Conservation (phyloP, 2,113 vertebrate species). For the Neomonachus schauinslandi region DNA sequence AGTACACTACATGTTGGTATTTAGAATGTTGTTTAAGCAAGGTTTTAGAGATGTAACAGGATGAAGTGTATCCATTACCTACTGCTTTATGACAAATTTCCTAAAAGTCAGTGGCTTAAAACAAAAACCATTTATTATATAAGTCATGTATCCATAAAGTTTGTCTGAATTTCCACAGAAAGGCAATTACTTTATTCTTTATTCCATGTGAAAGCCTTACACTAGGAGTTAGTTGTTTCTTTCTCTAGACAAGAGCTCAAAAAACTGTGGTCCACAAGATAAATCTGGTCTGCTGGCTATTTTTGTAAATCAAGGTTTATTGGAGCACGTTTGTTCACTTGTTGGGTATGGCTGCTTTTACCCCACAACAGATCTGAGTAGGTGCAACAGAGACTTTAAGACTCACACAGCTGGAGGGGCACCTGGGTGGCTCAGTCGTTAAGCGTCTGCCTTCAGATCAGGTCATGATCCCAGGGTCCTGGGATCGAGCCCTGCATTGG, state of each 20-base stretch:
- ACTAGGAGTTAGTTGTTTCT: background rate
- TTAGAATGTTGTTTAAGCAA: background rate
- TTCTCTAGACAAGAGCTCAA: background rate
- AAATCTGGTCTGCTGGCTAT: background rate
- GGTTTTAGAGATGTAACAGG: background rate
- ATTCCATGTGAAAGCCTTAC: background rate
- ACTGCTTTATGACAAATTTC: background rate
- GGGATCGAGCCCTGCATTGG: too few species aligned
- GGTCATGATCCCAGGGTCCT: too few species aligned
- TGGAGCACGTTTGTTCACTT: background rate
- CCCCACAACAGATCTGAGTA: too few species aligned
- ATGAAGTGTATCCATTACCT: background rate
- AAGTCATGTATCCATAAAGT: background rate
- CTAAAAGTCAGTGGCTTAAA: background rate
- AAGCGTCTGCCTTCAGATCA: too few species aligned
- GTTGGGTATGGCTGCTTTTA: background rate
- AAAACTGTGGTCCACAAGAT: background rate
- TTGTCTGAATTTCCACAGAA: background rate
- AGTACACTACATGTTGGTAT: background rate
- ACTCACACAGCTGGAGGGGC: too few species aligned
- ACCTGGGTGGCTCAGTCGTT: too few species aligned
- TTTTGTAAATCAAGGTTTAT: conserved; percentile 19
- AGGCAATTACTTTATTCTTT: background rate
- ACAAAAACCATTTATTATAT: background rate
- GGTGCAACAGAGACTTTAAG: background rate